Evolutionary conservation across 2,888 invertebrate species (phyloP).

Genomic region (Drosophila helvetica): DNA sequence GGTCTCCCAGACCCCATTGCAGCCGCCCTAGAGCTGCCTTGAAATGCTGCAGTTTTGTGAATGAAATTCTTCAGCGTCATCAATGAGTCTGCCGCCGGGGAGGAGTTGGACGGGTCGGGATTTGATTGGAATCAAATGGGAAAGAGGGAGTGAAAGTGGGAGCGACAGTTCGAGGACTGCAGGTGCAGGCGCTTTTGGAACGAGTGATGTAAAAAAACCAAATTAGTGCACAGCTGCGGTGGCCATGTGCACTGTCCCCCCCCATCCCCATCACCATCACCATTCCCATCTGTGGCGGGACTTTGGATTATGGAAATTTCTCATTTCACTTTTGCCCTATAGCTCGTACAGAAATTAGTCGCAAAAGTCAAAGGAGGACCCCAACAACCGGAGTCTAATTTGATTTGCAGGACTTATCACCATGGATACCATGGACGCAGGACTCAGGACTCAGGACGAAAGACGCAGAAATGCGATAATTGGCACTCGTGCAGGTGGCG

Average conservation of each 20-base stretch:
- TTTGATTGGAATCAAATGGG: neutral
- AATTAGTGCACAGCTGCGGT: constrained; percentile 8
- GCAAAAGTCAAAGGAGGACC: neutral
- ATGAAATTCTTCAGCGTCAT: constrained; percentile 68
- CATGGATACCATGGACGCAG: neutral
- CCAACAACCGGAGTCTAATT: neutral
- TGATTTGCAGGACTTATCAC: neutral
- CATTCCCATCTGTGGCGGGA: neutral
- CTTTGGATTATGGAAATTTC: neutral
- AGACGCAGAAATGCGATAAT: too few species aligned
- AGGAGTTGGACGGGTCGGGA: neutral
- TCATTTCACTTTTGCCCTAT: neutral
- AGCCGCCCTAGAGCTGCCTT: constrained; percentile 48
- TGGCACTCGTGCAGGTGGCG: too few species aligned
- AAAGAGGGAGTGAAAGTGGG: constrained; percentile 2
- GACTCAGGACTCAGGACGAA: neutral
- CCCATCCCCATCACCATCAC: neutral
- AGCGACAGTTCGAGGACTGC: neutral
- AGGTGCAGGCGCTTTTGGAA: neutral
- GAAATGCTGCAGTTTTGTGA: constrained; percentile 67
- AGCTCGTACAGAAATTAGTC: neutral
- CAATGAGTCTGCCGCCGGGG: constrained; percentile 40
- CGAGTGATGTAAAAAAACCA: constrained; percentile 13
- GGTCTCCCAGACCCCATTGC: neutral
- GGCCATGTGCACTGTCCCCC: constrained; percentile 6